Percentiles rank a stretch among this genome's conserved stretches.
phyloP scores from a whole-genome alignment of 2,888 invertebrate species.

The Andrena praecox region DNA sequence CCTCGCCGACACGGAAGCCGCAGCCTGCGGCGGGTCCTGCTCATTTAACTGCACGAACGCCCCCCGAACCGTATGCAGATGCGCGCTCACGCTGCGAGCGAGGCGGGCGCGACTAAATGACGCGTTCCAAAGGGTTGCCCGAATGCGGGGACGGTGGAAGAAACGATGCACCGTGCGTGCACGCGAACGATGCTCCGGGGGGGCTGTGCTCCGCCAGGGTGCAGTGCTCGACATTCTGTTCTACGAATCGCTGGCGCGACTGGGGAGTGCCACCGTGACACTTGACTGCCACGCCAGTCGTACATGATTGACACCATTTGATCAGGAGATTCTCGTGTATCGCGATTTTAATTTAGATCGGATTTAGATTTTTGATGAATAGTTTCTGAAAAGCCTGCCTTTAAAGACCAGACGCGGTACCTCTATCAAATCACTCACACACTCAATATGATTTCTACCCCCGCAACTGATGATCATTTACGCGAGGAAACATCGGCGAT shows the following conservation, averaged over 20 bases:
- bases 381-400: background rate
- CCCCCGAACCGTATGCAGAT: conserved; percentile 42
- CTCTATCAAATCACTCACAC: background rate
- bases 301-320: no score
- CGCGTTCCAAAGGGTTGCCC: conserved; percentile 28
- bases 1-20: conserved; percentile 32
- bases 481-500: background rate
- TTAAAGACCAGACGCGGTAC: background rate
- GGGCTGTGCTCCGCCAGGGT: background rate
- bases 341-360: no score
- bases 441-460: background rate
- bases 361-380: no score
- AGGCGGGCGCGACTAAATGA: conserved; percentile 36
- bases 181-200: background rate
- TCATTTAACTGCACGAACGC: conserved; percentile 60
- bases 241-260: background rate
- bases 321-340: no score
- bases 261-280: no score
- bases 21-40: conserved; percentile 44
- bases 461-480: background rate
- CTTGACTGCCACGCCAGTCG: no score
- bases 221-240: background rate
- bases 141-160: conserved; percentile 7
- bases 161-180: conserved; percentile 12
- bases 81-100: conserved; percentile 27